Evolutionary conservation across 2,113 vertebrate genomes (phyloP).

Genomic region (Chionis minor): DNA sequence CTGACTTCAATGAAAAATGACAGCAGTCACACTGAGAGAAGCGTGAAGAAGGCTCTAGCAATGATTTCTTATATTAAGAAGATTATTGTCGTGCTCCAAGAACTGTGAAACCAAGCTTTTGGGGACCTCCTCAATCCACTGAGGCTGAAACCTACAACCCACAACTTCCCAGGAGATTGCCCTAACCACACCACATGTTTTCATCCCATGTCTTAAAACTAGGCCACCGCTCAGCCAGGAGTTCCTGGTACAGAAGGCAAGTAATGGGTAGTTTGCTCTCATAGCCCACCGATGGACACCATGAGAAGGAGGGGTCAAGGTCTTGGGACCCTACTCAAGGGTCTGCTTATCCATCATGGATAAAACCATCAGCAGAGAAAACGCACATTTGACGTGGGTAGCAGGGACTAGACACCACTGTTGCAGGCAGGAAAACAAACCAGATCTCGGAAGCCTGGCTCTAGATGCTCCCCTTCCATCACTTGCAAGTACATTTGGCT

Average conservation of each 20-base stretch:
- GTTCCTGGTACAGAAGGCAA: not conserved
- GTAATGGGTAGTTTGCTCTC: not conserved
- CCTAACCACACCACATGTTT: not conserved
- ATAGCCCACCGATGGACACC: not conserved
- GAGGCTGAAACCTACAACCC: not conserved
- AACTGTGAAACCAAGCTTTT: not conserved
- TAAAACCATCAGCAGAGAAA: not conserved
- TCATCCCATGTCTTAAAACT: not conserved
- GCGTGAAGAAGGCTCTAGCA: not conserved
- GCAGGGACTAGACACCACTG: not conserved
- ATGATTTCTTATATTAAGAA: not conserved
- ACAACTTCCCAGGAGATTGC: not conserved
- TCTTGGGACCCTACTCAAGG: not conserved
- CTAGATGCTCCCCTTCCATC: not conserved
- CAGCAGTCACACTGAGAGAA: not conserved
- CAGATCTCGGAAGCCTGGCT: not conserved
- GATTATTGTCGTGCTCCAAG: not conserved
- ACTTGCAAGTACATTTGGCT: not conserved
- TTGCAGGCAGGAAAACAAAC: not conserved
- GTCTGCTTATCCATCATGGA: not conserved
- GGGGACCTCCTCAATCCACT: not conserved
- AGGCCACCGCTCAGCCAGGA: not conserved
- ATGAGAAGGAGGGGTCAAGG: not conserved
- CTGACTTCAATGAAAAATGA: not conserved
- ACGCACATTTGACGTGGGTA: not conserved